Conservation (phyloP, 2,113 vertebrate species). For the Eidolon helvum region DNA sequence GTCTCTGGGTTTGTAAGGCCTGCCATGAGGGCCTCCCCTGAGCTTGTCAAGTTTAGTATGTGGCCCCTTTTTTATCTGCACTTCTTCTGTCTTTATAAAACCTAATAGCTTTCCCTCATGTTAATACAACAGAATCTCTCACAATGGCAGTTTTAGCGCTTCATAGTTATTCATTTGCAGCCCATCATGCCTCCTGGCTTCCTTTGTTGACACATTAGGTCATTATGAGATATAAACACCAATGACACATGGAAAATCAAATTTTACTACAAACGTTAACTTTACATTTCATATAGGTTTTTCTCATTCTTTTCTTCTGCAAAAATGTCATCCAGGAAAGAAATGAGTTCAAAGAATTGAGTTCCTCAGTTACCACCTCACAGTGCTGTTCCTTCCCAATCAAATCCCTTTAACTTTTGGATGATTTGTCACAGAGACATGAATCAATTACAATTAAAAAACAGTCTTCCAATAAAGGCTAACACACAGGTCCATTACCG, state of each 20-base stretch:
- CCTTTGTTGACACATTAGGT: not conserved
- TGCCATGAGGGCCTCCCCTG: too few relatives aligned
- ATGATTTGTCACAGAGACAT: not conserved
- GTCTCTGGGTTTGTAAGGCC: too few relatives aligned
- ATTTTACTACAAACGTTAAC: not conserved
- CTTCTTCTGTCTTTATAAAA: not conserved
- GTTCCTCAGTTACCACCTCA: not conserved
- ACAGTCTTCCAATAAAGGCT: not conserved
- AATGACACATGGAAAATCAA: not conserved
- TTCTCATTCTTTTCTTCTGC: not conserved
- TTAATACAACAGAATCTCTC: not conserved
- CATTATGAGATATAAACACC: conserved; percentile 6
- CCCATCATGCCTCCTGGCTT: not conserved
- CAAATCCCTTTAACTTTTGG: not conserved
- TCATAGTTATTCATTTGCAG: not conserved
- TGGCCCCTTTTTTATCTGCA: too few relatives aligned
- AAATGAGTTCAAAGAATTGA: not conserved
- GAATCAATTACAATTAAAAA: not conserved
- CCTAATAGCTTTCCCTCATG: not conserved
- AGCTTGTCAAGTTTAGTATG: too few relatives aligned
- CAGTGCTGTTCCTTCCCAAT: not conserved
- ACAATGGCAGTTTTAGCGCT: not conserved
- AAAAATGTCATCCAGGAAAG: not conserved
- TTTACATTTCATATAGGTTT: not conserved
- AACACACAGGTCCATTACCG: not conserved